Evolutionary conservation across 2,888 invertebrate species (phyloP).

Genomic region (Ectropis crepuscularia): DNA sequence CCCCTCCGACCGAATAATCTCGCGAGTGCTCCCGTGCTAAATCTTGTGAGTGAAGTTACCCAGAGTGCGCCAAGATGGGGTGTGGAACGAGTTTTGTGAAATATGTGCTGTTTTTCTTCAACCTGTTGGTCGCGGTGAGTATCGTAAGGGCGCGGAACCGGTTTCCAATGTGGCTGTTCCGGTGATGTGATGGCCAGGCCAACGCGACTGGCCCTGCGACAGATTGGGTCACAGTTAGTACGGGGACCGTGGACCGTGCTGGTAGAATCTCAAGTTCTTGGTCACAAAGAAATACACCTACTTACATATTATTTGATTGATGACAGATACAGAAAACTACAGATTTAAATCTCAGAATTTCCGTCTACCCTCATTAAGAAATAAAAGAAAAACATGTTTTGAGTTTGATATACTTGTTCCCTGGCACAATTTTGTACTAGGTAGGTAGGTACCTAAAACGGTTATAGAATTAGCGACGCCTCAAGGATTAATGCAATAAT

Average conservation of each 20-base stretch:
- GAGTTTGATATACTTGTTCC: too few species aligned
- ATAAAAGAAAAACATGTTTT: too few species aligned
- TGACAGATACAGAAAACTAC: not conserved
- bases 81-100: constrained; percentile 91
- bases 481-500: too few species aligned
- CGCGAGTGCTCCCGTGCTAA: constrained; percentile 74
- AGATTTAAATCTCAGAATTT: not conserved
- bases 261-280: not conserved
- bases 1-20: constrained; percentile 51
- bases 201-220: constrained; percentile 53
- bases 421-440: too few species aligned
- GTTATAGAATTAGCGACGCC: too few species aligned
- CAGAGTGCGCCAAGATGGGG: constrained; percentile 83
- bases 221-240: constrained; percentile 2
- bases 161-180: constrained; percentile 71
- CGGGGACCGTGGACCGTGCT: not conserved
- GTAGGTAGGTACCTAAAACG: too few species aligned
- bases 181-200: constrained; percentile 66
- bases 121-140: constrained; percentile 91
- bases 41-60: constrained; percentile 60
- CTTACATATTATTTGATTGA: too few species aligned
- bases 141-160: constrained; percentile 69
- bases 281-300: not conserved
- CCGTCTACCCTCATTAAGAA: not conserved
- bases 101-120: constrained; percentile 92